Base-by-base conservation (phyloP, 2,888 invertebrate genomes). In the Pachymerium ferrugineum region DNA sequence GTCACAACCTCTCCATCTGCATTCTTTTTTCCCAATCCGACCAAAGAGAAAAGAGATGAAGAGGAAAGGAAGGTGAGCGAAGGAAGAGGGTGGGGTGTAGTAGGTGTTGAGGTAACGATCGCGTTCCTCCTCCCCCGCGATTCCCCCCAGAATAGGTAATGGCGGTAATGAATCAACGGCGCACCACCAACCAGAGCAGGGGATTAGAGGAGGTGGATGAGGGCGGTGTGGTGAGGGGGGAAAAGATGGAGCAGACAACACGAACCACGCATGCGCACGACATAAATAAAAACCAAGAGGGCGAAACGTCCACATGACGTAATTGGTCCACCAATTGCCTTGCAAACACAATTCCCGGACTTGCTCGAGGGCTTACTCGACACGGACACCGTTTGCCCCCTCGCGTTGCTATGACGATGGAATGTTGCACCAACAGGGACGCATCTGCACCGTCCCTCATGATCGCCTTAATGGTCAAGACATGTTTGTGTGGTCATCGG, bases 121-220 rank as follows among this genome's bases (percentile, higher is more conserved):
- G 71, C 35, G 35, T 38, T 35, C 33, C 71, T 71, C 31, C 33
- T 71, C 71, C 35, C 33, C 72, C 29, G 47, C 54, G 72, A 47
- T 72, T 72, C 68, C 73, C 73, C 30, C 31, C 73, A 73, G 73
- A 62, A 73, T 73, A 73, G 73, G 28, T 73, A 73, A 73, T 73
- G 73, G 68, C 42, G 42, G 73, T 73, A 73, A 73, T 73, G 73
- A 73, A 73, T 73, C 73, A 73, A 38, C 67, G 33, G 73, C 54
- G 22, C 71, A 35, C 70, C 70, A 69, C 62, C 62, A 62, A 62
- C 62, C 62, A 62, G 33, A 69, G 70, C 70, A 69, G 70, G 33
- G 31, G 70, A 30, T 33, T 33, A 71, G 35, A 71, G 38, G 19
- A 38, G 28, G 38, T 28, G 71, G 38, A n/a, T 12, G 10, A 54